Evolutionary conservation across 2,888 invertebrate species (phyloP).

Genomic region (Cartodere bifasciata): DNA sequence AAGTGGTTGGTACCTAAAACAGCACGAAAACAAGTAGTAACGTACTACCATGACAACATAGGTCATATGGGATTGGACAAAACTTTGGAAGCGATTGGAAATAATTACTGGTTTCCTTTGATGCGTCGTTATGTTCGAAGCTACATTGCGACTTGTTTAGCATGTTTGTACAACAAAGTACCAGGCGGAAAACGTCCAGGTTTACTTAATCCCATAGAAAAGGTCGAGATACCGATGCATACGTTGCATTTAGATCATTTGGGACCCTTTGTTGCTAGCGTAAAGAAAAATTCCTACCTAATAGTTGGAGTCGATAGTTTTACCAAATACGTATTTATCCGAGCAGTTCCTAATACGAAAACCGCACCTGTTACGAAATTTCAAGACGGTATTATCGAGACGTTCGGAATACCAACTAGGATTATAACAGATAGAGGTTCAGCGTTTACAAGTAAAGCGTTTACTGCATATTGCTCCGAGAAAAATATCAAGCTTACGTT

Average conservation of each 20-base stretch:
- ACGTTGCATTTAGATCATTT: slow-evolving; percentile 22
- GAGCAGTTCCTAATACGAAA: slow-evolving; percentile 15
- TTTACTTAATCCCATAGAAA: slow-evolving; percentile 16
- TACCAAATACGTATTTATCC: slow-evolving; percentile 25
- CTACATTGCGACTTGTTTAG: slow-evolving; percentile 23
- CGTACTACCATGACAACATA: slow-evolving; percentile 21
- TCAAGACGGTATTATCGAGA: slow-evolving; percentile 8
- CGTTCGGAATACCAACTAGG: slow-evolving; percentile 15
- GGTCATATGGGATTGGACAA: too few species aligned
- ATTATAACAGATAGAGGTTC: slow-evolving; percentile 16
- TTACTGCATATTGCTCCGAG: slow-evolving; percentile 12
- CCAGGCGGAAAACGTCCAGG: slow-evolving; percentile 17
- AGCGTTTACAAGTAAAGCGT: slow-evolving; percentile 16
- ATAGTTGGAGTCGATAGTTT: slow-evolving; percentile 24
- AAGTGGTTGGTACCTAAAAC: slow-evolving; percentile 13
- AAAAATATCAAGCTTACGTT: slow-evolving; percentile 15
- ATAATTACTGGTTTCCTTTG: slow-evolving; percentile 18
- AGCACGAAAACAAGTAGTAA: slow-evolving; percentile 11
- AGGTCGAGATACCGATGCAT: slow-evolving; percentile 18
- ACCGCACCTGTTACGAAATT: slow-evolving; percentile 9
- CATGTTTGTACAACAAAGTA: slow-evolving; percentile 24
- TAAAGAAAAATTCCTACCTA: slow-evolving; percentile 18
- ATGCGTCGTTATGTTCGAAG: slow-evolving; percentile 21
- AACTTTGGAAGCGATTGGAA: slow-evolving; percentile 11
- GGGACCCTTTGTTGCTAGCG: slow-evolving; percentile 17